These are phyloP conservation scores for Porites australiensis DNA, from an alignment of 64 coral and sea anemone species.

Conservation along the genomic window DNA sequence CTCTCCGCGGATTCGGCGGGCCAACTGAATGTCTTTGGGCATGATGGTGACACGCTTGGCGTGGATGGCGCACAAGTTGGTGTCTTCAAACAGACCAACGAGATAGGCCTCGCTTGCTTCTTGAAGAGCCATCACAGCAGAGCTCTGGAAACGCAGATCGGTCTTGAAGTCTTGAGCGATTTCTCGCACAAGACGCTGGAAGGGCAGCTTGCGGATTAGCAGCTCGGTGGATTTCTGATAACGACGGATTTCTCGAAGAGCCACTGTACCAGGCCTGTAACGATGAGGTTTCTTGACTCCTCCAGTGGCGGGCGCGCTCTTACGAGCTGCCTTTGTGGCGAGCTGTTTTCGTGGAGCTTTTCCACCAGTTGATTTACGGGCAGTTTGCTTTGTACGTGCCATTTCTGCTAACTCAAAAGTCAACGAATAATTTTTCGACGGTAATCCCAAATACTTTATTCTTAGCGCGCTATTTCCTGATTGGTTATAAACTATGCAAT, in stretches of 20 bases:
- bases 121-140: too few species aligned
- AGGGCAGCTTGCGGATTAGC: too few species aligned
- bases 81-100: slow-evolving; percentile 87
- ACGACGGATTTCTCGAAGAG: slow-evolving; percentile 91
- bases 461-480: too few species aligned
- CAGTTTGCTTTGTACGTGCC: slow-evolving; percentile 80
- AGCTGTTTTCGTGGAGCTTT: slow-evolving; percentile 83
- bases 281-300: slow-evolving; percentile 93
- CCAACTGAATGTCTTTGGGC: slow-evolving; percentile 92
- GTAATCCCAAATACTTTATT: too few species aligned
- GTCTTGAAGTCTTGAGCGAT: too few species aligned
- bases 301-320: slow-evolving; percentile 78
- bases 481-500: too few species aligned
- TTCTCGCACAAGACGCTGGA: too few species aligned
- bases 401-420: not conserved
- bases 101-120: too few species aligned
- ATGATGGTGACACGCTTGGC: slow-evolving; percentile 97
- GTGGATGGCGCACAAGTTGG: slow-evolving; percentile 97
- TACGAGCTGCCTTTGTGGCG: slow-evolving; percentile 80
- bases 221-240: too few species aligned
- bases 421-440: too few species aligned
- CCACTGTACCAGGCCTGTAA: slow-evolving; percentile 94
- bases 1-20: slow-evolving; percentile 84
- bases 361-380: slow-evolving; percentile 78
- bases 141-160: too few species aligned